phyloP scores from a whole-genome alignment of 2,797 vertebrate species.

The Sylvia borin region DNA sequence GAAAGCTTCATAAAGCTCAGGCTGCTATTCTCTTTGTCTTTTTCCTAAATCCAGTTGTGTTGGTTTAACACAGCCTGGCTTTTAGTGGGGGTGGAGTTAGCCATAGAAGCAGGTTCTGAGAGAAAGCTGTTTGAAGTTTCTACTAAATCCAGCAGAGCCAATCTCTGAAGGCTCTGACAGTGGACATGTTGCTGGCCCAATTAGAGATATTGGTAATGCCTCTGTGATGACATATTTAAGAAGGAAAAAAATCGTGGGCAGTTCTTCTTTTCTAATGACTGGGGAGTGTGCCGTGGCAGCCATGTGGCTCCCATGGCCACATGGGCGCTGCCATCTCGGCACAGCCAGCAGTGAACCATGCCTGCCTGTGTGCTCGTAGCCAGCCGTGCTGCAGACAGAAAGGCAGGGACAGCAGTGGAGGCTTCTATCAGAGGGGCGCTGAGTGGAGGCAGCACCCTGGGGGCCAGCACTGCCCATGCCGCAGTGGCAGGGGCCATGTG shows the following conservation, averaged over 20 bases:
- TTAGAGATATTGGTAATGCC: background rate
- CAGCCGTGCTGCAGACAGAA: rapidly evolving
- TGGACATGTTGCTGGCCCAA: background rate
- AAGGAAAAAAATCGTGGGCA: rapidly evolving
- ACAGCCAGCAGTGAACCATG: rapidly evolving
- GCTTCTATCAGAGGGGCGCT: background rate
- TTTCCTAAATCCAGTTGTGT: background rate
- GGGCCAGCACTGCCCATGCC: rapidly evolving
- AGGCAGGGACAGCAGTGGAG: rapidly evolving
- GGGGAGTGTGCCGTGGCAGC: rapidly evolving
- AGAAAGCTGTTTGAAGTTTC: background rate
- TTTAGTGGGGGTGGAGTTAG: background rate
- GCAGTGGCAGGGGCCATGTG: too few relatives aligned
- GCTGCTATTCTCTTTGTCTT: background rate
- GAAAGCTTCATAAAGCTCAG: background rate
- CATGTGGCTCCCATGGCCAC: rapidly evolving
- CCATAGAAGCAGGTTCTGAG: background rate
- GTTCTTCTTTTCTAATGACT: background rate
- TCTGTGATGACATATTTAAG: background rate
- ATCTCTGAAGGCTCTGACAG: background rate
- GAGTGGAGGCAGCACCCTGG: background rate
- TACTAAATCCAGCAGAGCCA: background rate
- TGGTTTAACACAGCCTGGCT: background rate
- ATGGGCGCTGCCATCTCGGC: rapidly evolving
- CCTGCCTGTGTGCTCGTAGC: rapidly evolving